Evolutionary conservation across 2,113 vertebrate genomes (phyloP).

Genomic region (Pelobates fuscus): DNA sequence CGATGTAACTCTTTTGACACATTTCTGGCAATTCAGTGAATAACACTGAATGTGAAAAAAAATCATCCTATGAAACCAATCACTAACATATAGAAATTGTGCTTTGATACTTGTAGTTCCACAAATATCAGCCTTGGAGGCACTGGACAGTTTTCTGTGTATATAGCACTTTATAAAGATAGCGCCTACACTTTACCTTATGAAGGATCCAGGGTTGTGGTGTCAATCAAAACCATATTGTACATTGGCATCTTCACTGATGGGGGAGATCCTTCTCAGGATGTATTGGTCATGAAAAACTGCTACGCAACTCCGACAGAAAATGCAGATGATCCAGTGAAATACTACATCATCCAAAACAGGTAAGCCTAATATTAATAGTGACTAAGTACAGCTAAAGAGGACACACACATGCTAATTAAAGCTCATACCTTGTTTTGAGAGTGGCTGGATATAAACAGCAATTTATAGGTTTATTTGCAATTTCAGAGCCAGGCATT

Average conservation of each 20-base stretch:
- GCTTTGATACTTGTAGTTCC: constrained; percentile 27
- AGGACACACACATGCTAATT: too few species aligned
- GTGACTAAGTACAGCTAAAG: too few species aligned
- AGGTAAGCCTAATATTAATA: constrained; percentile 33
- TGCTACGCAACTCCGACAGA: constrained; percentile 58
- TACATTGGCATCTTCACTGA: constrained; percentile 56
- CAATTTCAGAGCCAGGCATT: too few species aligned
- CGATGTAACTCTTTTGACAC: too few species aligned
- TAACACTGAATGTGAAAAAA: too few species aligned
- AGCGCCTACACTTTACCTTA: constrained; percentile 52
- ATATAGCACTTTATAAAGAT: constrained; percentile 59
- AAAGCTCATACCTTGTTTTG: too few species aligned
- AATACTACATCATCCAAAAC: constrained; percentile 62
- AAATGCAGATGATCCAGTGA: constrained; percentile 51
- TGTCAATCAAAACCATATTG: constrained; percentile 54
- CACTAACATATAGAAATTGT: too few species aligned
- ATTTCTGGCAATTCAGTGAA: too few species aligned
- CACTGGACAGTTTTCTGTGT: constrained; percentile 51
- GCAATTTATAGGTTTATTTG: too few species aligned
- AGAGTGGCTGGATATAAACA: too few species aligned
- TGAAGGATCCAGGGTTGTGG: constrained; percentile 49
- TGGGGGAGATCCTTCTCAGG: constrained; percentile 51
- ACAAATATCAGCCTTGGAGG: constrained; percentile 58
- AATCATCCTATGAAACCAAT: too few species aligned
- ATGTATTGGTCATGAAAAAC: constrained; percentile 59